These are phyloP conservation scores for Acleris emargana DNA, from an alignment of 2,888 invertebrate genomes.

Conservation along the genomic window DNA sequence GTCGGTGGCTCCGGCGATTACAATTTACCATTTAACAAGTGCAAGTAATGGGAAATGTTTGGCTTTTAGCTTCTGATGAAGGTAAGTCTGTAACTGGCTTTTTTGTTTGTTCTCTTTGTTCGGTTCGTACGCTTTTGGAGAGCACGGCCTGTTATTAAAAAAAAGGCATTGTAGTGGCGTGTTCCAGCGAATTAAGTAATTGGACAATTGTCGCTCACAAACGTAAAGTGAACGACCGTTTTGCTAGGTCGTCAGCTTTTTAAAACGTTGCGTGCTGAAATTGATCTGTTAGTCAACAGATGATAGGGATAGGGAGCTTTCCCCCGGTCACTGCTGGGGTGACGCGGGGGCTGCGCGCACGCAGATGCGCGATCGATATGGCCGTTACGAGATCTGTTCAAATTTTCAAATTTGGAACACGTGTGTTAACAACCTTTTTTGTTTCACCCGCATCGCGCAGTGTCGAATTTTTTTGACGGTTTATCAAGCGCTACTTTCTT, in stretches of 20 bases:
- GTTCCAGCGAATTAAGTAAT: conserved; percentile 30
- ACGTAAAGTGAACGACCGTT: conserved; percentile 33
- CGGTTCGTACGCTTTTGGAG: background rate
- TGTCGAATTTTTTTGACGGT: conserved; percentile 30
- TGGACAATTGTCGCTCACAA: conserved; percentile 18
- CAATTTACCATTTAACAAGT: conserved; percentile 66
- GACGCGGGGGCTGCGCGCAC: conserved; percentile 52
- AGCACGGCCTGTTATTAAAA: too few species aligned
- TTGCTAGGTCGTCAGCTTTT: conserved; percentile 19
- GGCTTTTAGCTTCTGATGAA: conserved; percentile 5
- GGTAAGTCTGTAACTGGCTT: conserved; percentile 1
- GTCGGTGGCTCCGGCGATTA: conserved; percentile 63
- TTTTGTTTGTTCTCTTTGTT: background rate
- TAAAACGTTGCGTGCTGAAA: conserved; percentile 44
- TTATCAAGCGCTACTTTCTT: conserved; percentile 25
- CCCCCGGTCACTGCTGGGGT: conserved; percentile 51
- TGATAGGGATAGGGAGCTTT: conserved; percentile 45
- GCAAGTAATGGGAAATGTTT: conserved; percentile 45
- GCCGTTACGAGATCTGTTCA: conserved; percentile 71
- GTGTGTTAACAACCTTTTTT: conserved; percentile 77
- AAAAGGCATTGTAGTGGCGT: background rate
- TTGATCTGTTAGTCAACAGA: conserved; percentile 58
- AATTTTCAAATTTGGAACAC: conserved; percentile 76
- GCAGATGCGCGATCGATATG: conserved; percentile 79
- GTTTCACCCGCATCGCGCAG: conserved; percentile 63